Evolutionary conservation across 2,888 invertebrate species (phyloP), one percentile per base, ranked within the genome.

Genomic region (Drosophila subsilvestris): DNA sequence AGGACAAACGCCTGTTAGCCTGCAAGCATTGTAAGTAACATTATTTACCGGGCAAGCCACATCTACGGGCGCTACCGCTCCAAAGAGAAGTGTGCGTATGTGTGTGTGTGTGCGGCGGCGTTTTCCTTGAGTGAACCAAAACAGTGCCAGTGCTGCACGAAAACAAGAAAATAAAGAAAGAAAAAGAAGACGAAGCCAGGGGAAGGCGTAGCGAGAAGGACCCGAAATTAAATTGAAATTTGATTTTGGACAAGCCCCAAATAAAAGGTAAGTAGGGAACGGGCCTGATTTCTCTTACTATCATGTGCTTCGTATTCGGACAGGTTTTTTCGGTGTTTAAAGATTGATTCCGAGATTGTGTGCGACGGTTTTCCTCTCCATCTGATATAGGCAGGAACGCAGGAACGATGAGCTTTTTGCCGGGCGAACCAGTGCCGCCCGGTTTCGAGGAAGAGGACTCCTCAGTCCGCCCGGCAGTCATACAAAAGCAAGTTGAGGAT

Each of bases 351-450:
- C 37, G 37, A 37, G 37, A n/a, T 37, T 37, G n/a, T 37, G 37
- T 7, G 54, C 37, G 42, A n/a, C 20, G 14, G 37, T 22, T 60
- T 44, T 51, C 25, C 37, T 48, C 37, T 29, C 22, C 20, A 32
- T 32, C 25, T 27, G 14, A 25, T 44, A 47, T 20, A 25, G 48
- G 18, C 10, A 55, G 51, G 22, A 20, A 20, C 20, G 20, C 20
- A 22, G 22, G 37, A n/a, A 69, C 20, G 60, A 91, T 92, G 91
- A 90, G 90, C 74, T 89, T 91, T 50, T 82, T 89, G 71, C 94
- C 95, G 4, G 95, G 95, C 5, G 95, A 95, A 88, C 95, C 95
- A 3, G 93, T 95, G 17, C 95, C 95, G 12, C 95, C 95, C 0
- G 95, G 95, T 1, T 94, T 95, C 91, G 95, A 95, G 89, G 95